Evolutionary conservation across 2,797 vertebrate genomes (phyloP).

Genomic region (Parauchenoglanis ngamensis): DNA sequence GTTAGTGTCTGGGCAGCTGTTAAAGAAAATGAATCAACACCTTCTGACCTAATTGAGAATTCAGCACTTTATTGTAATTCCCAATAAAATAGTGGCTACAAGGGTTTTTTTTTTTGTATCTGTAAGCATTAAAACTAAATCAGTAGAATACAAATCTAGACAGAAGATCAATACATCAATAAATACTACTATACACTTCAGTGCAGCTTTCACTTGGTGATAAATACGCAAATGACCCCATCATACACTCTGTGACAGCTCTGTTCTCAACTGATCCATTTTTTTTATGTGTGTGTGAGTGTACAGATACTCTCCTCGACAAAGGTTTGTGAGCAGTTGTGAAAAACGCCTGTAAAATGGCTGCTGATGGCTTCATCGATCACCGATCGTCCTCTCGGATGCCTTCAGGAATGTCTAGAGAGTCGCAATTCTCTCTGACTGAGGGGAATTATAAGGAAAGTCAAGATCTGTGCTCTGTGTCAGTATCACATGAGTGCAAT

Average conservation of each 20-base stretch:
- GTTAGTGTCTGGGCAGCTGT: not conserved
- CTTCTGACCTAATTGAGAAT: not conserved
- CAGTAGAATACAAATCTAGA: not conserved
- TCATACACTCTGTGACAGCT: not conserved
- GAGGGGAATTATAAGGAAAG: not conserved
- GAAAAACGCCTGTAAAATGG: conserved; percentile 3
- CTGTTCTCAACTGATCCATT: not conserved
- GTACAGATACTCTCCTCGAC: not conserved
- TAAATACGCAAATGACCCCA: not conserved
- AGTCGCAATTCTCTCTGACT: not conserved
- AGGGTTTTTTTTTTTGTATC: not conserved
- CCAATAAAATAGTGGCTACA: not conserved
- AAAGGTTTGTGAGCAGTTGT: not conserved
- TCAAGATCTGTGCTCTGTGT: not conserved
- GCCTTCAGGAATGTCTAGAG: not conserved
- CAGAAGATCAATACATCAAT: not conserved
- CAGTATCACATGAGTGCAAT: not conserved
- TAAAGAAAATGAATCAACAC: conserved; percentile 2
- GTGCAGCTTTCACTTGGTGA: not conserved
- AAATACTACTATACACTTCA: not conserved
- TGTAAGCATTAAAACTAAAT: not conserved
- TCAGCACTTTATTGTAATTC: not conserved
- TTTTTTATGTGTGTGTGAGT: not conserved
- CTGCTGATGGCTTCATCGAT: conserved; percentile 19
- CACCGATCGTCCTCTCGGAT: not conserved